Conservation (phyloP, 2,888 invertebrate species). For the Balanococcus diminutus region DNA sequence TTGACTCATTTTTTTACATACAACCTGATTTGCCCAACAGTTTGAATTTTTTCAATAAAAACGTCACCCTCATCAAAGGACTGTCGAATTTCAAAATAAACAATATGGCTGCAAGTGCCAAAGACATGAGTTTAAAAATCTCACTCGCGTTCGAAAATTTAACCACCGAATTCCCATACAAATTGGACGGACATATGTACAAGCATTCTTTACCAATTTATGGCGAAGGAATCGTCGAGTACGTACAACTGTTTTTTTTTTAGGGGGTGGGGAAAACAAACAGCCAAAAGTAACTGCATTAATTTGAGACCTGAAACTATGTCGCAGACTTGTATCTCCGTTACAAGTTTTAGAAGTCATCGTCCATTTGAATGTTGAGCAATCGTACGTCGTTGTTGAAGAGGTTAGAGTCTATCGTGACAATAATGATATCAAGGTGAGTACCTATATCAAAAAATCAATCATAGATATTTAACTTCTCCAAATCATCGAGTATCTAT, state of each 20-base stretch:
- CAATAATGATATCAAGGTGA: not conserved
- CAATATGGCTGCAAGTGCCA: not conserved
- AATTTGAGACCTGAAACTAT: not conserved
- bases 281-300: no score
- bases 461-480: not conserved
- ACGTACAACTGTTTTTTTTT: no score
- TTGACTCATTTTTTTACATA: no score
- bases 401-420: not conserved
- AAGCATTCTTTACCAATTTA: not conserved
- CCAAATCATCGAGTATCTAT: not conserved
- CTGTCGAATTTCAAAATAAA: not conserved
- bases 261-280: no score
- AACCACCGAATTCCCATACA: not conserved
- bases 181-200: not conserved
- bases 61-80: not conserved
- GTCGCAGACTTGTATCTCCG: not conserved
- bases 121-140: not conserved
- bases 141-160: not conserved
- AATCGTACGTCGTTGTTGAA: not conserved
- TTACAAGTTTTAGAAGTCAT: not conserved
- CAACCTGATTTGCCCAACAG: not conserved
- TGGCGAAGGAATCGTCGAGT: not conserved
- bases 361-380: not conserved
- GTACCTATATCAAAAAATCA: not conserved
- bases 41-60: not conserved